phyloP scores from a whole-genome alignment of 2,113 vertebrate genomes.

The Arizona elegans region DNA sequence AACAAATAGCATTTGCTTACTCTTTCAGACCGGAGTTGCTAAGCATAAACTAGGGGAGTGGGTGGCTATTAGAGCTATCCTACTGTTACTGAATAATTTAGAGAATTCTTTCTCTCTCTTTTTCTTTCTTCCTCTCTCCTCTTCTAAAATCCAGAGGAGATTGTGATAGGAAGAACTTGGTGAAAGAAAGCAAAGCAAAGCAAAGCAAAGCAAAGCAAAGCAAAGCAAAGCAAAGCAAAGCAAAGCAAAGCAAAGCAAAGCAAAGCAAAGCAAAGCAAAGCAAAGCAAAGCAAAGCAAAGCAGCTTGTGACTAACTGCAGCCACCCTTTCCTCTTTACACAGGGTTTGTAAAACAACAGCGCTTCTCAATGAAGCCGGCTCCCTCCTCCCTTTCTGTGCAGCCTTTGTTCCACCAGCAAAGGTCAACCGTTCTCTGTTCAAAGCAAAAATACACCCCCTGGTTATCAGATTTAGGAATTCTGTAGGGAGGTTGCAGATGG shows the following conservation, averaged over 20 bases:
- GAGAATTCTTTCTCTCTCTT: background rate
- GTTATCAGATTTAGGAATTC: slow-evolving; percentile 64
- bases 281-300: background rate
- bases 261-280: background rate
- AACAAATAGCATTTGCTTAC: background rate
- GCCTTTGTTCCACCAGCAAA: slow-evolving; percentile 63
- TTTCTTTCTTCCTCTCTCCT: background rate
- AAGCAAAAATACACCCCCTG: slow-evolving; percentile 35
- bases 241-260: background rate
- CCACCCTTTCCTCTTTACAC: slow-evolving; percentile 53
- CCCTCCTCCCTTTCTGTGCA: slow-evolving; percentile 50
- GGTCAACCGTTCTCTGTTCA: slow-evolving; percentile 61
- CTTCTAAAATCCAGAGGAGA: background rate
- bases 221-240: background rate
- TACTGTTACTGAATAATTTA: slow-evolving; percentile 62
- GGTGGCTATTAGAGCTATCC: slow-evolving; percentile 45
- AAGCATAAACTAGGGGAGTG: slow-evolving; percentile 26
- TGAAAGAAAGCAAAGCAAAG: background rate
- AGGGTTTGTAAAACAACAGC: slow-evolving; percentile 62
- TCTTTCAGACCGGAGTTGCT: slow-evolving; percentile 30
- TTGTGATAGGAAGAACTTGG: background rate
- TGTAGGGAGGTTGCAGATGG: slow-evolving; percentile 43
- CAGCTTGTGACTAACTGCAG: slow-evolving; percentile 45
- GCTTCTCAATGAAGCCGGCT: slow-evolving; percentile 47
- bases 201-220: too few relatives aligned